Evolutionary conservation across 2,113 vertebrate genomes (phyloP), one percentile per base, ranked within the genome.

Genomic region (Podarcis cretensis): DNA sequence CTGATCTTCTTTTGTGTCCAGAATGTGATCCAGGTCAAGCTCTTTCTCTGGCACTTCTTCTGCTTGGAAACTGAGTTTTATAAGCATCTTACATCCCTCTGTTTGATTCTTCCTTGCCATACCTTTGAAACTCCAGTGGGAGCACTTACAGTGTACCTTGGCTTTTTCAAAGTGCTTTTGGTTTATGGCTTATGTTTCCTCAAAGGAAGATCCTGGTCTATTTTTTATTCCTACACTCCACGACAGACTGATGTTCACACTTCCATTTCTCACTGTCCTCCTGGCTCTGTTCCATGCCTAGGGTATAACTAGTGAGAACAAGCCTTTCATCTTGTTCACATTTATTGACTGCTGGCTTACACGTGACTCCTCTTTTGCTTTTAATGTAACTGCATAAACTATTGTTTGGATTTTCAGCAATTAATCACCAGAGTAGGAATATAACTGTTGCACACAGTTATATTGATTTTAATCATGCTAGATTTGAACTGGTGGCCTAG

Each of bases 381-480:
- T 83, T 82, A 77, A 88, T 88, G 81, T 27, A 77, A 63, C n/a
- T 77, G 37, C 57, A 82, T 66, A 76, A 76, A 83, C 80, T 77
- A 27, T 81, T 87, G 77, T 83, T 88, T 82, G 59, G 14, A 65
- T 68, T 35, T 76, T 77, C 74, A 76, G 43, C 80, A 83, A 83
- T 88, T 43, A 87, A 32, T 59, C 85, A 69, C 32, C 37, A 89
- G 89, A 83, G 16, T 66, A 5, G 37, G 90, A 30, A 13, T 76
- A 73, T 48, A 76, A 20, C 27, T 75, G 54, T 54, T 91, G 73
- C 48, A 43, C 81, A 77, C 81, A 77, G 20, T 54, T 43, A 14
- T 74, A 87, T 63, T 85, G 13, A 78, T 90, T 92, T 91, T 84
- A 75, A 35, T 89, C 5, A 25, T 84, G 18, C 73, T 83, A 35